Percentiles rank a stretch among this genome's conserved stretches.
These are phyloP conservation scores for Bungarus multicinctus DNA, from an alignment of 2,113 vertebrate genomes.

Conservation along the genomic window DNA sequence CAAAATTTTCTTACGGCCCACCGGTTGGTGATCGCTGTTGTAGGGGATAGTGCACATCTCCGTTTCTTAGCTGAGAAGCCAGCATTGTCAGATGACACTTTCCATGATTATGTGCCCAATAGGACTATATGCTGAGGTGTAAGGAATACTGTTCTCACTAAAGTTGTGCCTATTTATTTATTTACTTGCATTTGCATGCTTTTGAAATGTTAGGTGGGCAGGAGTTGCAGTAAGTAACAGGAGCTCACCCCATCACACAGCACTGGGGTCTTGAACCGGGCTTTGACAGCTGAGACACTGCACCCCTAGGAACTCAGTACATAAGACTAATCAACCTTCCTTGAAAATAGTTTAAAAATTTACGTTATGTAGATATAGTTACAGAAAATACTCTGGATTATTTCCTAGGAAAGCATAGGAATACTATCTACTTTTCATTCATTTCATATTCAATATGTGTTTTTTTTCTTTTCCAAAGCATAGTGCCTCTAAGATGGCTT, in stretches of 20 bases:
- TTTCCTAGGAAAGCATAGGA: background rate
- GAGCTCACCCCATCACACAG: background rate
- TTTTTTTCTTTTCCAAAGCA: background rate
- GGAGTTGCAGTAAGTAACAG: background rate
- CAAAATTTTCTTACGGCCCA: too few species aligned
- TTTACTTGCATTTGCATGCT: background rate
- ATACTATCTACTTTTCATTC: background rate
- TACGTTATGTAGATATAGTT: background rate
- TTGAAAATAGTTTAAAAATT: background rate
- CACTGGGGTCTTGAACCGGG: background rate
- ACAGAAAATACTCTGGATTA: background rate
- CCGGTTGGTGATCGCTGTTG: too few species aligned
- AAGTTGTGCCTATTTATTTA: background rate
- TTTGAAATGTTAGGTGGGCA: background rate
- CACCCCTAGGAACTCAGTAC: background rate
- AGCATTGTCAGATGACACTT: background rate
- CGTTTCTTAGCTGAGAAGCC: background rate
- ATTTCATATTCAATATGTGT: background rate
- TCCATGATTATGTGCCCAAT: background rate
- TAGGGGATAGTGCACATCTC: background rate
- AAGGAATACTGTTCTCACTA: background rate
- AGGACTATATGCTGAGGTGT: background rate
- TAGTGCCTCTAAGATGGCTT: background rate
- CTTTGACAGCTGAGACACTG: background rate
- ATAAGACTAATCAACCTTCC: background rate